Conservation (phyloP, 2,888 invertebrate species). For the Lacanobia wlatinum region DNA sequence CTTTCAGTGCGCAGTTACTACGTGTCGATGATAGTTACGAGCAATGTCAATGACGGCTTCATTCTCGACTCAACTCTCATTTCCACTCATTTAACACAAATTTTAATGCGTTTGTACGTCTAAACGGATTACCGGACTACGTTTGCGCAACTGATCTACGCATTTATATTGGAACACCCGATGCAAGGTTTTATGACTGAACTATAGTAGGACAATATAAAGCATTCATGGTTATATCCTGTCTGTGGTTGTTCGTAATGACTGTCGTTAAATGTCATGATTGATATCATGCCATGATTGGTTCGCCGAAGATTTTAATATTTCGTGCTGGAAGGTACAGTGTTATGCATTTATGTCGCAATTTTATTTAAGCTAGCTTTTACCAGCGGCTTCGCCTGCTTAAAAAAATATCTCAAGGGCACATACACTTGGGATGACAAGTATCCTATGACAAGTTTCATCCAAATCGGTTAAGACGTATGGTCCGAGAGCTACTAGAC, state of each 20-base stretch:
- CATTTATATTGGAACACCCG: slow-evolving; percentile 52
- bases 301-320: neutral
- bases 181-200: slow-evolving; percentile 18
- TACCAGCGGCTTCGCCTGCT: no score
- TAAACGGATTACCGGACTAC: slow-evolving; percentile 56
- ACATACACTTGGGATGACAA: no score
- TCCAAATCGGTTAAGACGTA: no score
- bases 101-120: slow-evolving; percentile 67
- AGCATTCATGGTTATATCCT: slow-evolving; percentile 27
- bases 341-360: no score
- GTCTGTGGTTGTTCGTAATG: slow-evolving; percentile 17
- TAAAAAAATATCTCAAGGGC: no score
- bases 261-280: neutral
- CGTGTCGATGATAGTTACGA: slow-evolving; percentile 80
- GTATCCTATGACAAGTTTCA: no score
- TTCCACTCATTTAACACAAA: slow-evolving; percentile 75
- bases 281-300: neutral
- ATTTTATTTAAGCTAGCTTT: no score
- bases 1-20: slow-evolving; percentile 71
- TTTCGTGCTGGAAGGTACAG: neutral
- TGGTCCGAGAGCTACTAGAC: no score
- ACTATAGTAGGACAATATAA: slow-evolving; percentile 16
- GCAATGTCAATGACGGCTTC: slow-evolving; percentile 80
- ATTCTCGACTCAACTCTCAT: slow-evolving; percentile 74
- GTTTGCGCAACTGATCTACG: slow-evolving; percentile 65